Evolutionary conservation across 1,140 invertebrate genomes (phyloP).

Genomic region (Drosophila athabasca): DNA sequence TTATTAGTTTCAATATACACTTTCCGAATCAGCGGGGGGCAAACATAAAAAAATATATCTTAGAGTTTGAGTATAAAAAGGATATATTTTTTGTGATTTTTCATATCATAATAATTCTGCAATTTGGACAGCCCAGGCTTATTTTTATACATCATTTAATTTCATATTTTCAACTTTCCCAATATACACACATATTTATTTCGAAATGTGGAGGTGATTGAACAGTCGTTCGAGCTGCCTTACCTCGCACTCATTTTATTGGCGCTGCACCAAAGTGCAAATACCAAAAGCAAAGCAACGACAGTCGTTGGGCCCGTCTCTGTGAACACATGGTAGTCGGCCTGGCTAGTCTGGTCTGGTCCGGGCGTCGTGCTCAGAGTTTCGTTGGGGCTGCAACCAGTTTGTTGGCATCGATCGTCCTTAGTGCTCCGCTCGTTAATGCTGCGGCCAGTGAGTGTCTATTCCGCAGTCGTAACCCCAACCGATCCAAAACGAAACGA

Average conservation of each 20-base stretch:
- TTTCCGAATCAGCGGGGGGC: too few species aligned
- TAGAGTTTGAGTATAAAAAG: too few species aligned
- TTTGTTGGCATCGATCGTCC: constrained; percentile 72
- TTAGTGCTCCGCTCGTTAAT: constrained; percentile 60
- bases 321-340: constrained; percentile 40
- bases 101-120: too few species aligned
- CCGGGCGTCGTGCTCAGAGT: constrained; percentile 34
- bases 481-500: too few species aligned
- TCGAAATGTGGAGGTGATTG: constrained; percentile 16
- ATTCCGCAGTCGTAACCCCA: constrained; percentile 12
- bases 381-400: constrained; percentile 59
- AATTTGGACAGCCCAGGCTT: too few species aligned
- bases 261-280: constrained; percentile 64
- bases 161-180: neutral
- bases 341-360: constrained; percentile 14
- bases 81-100: too few species aligned
- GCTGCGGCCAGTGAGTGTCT: constrained; percentile 21
- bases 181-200: neutral
- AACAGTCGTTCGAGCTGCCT: neutral
- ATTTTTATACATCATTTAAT: too few species aligned
- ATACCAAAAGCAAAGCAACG: constrained; percentile 40
- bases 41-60: neutral
- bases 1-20: constrained; percentile 14
- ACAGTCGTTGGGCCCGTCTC: constrained; percentile 32
- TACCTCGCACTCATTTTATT: constrained; percentile 9